Percentiles rank a stretch among this genome's conserved stretches.
Evolutionary conservation across 2,888 invertebrate species (phyloP).

Genomic region (Latrodectus elegans): DNA sequence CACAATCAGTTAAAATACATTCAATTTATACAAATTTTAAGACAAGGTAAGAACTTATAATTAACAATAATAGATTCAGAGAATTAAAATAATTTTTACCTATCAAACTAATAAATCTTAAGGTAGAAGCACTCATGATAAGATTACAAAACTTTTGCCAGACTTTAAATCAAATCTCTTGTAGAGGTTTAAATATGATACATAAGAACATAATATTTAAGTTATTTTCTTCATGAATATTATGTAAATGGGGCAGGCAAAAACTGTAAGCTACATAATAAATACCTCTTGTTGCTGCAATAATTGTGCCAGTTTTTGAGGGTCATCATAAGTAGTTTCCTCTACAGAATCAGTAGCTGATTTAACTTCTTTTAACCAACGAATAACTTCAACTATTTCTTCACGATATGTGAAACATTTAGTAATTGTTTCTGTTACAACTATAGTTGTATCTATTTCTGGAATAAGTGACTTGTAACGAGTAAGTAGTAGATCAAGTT

Average conservation of each 20-base stretch:
- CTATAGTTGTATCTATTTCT: slow-evolving; percentile 75
- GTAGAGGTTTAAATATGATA: no score
- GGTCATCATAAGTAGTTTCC: slow-evolving; percentile 81
- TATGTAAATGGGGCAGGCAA: neutral
- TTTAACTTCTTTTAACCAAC: slow-evolving; percentile 82
- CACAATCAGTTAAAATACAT: no score
- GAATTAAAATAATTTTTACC: no score
- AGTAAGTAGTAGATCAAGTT: slow-evolving; percentile 86
- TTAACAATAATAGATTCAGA: no score
- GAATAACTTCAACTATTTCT: slow-evolving; percentile 86
- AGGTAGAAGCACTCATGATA: no score
- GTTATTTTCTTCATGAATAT: neutral
- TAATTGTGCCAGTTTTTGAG: slow-evolving; percentile 84
- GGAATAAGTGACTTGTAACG: slow-evolving; percentile 76
- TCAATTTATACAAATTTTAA: no score
- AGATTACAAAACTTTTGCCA: no score
- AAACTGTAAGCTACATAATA: neutral
- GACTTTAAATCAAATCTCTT: no score
- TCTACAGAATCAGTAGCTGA: slow-evolving; percentile 80
- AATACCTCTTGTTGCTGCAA: slow-evolving; percentile 87
- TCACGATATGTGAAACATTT: slow-evolving; percentile 93
- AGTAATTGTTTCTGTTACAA: slow-evolving; percentile 92
- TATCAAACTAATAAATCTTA: no score
- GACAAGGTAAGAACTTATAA: no score
- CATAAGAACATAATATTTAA: no score